phyloP scores from a whole-genome alignment of 2,113 vertebrate genomes.

The Gavia stellata region DNA sequence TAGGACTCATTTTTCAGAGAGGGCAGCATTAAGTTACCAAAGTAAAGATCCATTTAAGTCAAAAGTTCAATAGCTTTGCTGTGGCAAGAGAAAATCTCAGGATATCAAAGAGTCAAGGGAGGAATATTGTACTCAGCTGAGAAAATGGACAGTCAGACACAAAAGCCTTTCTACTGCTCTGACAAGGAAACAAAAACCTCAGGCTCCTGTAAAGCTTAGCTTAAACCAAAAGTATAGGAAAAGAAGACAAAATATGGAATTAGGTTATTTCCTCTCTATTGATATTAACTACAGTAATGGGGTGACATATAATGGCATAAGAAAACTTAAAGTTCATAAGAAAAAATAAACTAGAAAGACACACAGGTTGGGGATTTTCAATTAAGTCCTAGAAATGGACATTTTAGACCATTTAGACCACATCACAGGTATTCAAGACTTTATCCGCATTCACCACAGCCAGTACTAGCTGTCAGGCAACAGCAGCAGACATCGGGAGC shows the following conservation, averaged over 20 bases:
- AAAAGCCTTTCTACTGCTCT: slow-evolving; percentile 6
- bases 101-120: background rate
- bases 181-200: background rate
- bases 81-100: background rate
- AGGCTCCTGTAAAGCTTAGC: background rate
- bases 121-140: background rate
- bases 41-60: background rate
- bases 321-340: background rate
- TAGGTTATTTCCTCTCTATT: background rate
- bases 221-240: background rate
- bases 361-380: background rate
- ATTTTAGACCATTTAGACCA: background rate
- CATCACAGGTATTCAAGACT: background rate
- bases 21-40: background rate
- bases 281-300: background rate
- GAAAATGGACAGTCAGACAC: background rate
- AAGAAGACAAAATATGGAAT: background rate
- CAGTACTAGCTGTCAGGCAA: background rate
- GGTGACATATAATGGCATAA: background rate
- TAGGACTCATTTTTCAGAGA: background rate
- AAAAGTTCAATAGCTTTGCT: background rate
- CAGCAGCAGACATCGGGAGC: background rate
- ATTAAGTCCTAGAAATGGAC: background rate
- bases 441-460: background rate
- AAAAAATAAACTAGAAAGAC: background rate